These are phyloP conservation scores for Beris chalybata DNA, from an alignment of 2,888 invertebrate species.

Conservation along the genomic window DNA sequence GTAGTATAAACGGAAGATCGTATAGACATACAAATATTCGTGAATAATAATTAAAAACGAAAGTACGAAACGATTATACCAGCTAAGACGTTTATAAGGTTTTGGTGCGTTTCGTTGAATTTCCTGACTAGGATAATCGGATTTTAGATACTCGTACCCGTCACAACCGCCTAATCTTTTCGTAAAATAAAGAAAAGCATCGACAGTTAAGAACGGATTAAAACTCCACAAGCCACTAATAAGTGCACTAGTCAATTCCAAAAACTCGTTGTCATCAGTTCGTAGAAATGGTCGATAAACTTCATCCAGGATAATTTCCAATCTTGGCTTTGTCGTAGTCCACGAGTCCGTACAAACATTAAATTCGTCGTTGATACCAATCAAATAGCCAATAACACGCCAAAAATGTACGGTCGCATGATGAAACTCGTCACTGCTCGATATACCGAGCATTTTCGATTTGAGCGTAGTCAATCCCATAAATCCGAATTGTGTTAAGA, in stretches of 20 bases:
- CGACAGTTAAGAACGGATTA: conserved; percentile 64
- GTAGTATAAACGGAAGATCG: conserved; percentile 63
- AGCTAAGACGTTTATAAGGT: conserved; percentile 55
- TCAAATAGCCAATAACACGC: conserved; percentile 77
- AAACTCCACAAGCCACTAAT: conserved; percentile 71
- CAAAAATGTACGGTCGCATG: conserved; percentile 81
- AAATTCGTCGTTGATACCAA: conserved; percentile 83
- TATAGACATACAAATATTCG: conserved; percentile 56
- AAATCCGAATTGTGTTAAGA: conserved; percentile 85
- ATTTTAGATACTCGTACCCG: conserved; percentile 59
- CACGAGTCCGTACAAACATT: conserved; percentile 69
- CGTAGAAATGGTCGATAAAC: conserved; percentile 66
- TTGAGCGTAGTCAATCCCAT: conserved; percentile 72
- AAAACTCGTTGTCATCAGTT: conserved; percentile 64
- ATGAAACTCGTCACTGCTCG: conserved; percentile 63
- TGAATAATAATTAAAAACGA: conserved; percentile 49
- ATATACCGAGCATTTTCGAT: conserved; percentile 67
- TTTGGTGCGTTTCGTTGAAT: conserved; percentile 53
- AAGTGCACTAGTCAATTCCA: conserved; percentile 65
- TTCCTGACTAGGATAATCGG: conserved; percentile 46
- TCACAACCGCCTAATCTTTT: conserved; percentile 61
- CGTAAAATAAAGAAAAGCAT: conserved; percentile 62
- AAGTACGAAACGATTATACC: conserved; percentile 56
- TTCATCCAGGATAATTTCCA: conserved; percentile 61
- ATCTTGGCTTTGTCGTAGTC: conserved; percentile 61